These are phyloP conservation scores for Phaonia tiefii DNA, from an alignment of 2,888 invertebrate species.

Conservation along the genomic window DNA sequence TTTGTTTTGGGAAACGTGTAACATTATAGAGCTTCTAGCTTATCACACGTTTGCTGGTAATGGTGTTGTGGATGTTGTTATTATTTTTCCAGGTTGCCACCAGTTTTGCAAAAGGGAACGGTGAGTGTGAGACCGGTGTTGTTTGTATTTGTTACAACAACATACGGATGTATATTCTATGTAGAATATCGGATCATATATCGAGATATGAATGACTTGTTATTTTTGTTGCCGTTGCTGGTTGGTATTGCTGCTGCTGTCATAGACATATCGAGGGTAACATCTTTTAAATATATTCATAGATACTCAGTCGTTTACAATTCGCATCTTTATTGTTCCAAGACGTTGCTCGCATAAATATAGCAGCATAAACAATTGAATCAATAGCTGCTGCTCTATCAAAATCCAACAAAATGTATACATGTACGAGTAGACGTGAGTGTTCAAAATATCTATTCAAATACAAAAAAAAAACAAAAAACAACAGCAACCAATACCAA, in stretches of 20 bases:
- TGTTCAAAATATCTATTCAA: neutral
- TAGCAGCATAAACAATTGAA: constrained; percentile 31
- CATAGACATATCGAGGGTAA: constrained; percentile 31
- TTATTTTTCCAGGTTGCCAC: neutral
- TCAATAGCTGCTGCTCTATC: constrained; percentile 24
- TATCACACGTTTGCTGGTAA: constrained; percentile 46
- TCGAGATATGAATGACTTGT: constrained; percentile 33
- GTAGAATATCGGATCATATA: too few relatives aligned
- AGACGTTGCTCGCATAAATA: constrained; percentile 21
- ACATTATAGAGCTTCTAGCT: constrained; percentile 41
- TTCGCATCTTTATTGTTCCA: constrained; percentile 27
- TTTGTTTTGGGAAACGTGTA: constrained; percentile 26
- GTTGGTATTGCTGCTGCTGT: constrained; percentile 8
- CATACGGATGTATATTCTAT: too few relatives aligned
- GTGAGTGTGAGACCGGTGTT: neutral
- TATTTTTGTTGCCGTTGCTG: constrained; percentile 4
- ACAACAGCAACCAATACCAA: neutral
- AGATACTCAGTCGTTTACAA: neutral
- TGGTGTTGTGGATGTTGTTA: constrained; percentile 28
- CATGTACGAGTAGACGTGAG: neutral
- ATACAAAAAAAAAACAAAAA: constrained; percentile 10
- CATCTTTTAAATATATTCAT: neutral
- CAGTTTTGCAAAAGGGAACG: too few relatives aligned
- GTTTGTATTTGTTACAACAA: constrained; percentile 2
- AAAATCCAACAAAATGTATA: constrained; percentile 15